These are phyloP conservation scores for Polia nebulosa DNA, from an alignment of 2,888 invertebrate species.

Conservation along the genomic window DNA sequence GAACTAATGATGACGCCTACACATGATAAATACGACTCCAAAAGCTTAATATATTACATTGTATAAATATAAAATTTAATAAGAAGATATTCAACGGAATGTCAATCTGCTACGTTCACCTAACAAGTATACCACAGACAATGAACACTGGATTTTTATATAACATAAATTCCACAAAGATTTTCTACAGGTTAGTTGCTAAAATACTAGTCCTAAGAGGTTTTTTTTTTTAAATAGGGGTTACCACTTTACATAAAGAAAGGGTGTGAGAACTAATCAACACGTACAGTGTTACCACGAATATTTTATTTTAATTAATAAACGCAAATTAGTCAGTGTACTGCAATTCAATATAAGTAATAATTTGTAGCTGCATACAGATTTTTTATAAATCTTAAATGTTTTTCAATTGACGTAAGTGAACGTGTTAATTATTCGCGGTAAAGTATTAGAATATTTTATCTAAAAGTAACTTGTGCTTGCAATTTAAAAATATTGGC, in stretches of 20 bases:
- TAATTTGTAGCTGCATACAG: not conserved
- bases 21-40: slow-evolving; percentile 73
- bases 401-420: not conserved
- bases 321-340: slow-evolving; percentile 4
- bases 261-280: slow-evolving; percentile 42
- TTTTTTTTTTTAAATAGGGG: slow-evolving; percentile 45
- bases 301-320: slow-evolving; percentile 8
- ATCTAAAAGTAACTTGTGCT: slow-evolving; percentile 67
- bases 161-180: slow-evolving; percentile 55
- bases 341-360: not conserved
- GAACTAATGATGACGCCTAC: slow-evolving; percentile 73
- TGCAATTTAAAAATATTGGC: slow-evolving; percentile 78
- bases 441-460: slow-evolving; percentile 50
- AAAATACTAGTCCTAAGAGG: slow-evolving; percentile 37
- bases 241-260: slow-evolving; percentile 49
- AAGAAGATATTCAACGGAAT: slow-evolving; percentile 75
- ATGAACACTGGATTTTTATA: slow-evolving; percentile 78
- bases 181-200: slow-evolving; percentile 45
- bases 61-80: slow-evolving; percentile 67
- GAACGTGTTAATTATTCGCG: slow-evolving; percentile 30
- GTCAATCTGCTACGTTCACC: slow-evolving; percentile 70
- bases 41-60: slow-evolving; percentile 69
- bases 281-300: slow-evolving; percentile 51
- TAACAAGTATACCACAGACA: slow-evolving; percentile 78
- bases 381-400: slow-evolving; percentile 9